A percentile compares a stretch with the other conserved stretches of the same genome.
phyloP scores from a whole-genome alignment of 2,888 invertebrate genomes.

The Tinea pellionella region DNA sequence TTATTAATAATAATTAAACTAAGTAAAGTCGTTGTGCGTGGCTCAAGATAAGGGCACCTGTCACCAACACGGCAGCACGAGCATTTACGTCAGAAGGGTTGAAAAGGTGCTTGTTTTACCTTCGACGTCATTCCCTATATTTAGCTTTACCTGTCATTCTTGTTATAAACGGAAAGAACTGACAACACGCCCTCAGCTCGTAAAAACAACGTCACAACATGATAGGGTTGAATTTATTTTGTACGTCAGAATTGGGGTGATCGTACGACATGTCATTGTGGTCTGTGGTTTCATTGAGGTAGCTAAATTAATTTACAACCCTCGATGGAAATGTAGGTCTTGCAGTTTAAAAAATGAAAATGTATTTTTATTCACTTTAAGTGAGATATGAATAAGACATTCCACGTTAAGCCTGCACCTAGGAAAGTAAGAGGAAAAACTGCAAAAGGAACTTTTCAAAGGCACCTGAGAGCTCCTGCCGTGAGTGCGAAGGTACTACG shows the following conservation, averaged over 20 bases:
- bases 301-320: not conserved
- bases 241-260: not conserved
- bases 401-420: constrained; percentile 24
- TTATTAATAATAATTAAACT: not conserved
- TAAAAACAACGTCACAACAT: constrained; percentile 11
- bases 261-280: not conserved
- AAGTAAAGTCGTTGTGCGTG: not conserved
- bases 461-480: constrained; percentile 17
- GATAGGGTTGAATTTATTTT: constrained; percentile 3
- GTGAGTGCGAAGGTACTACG: not conserved
- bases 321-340: not conserved
- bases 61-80: not conserved
- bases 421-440: constrained; percentile 29
- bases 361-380: not conserved
- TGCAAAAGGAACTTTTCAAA: constrained; percentile 30
- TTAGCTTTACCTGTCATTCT: constrained; percentile 8
- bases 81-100: constrained; percentile 7
- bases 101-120: not conserved
- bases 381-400: constrained; percentile 25
- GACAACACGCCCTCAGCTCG: constrained; percentile 11
- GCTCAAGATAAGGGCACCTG: not conserved
- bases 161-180: constrained; percentile 12
- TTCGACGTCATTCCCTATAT: constrained; percentile 8
- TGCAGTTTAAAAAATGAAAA: not conserved
- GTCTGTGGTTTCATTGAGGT: not conserved